Evolutionary conservation across 2,797 vertebrate species (phyloP).

Genomic region (Notoglanidium macrostoma): DNA sequence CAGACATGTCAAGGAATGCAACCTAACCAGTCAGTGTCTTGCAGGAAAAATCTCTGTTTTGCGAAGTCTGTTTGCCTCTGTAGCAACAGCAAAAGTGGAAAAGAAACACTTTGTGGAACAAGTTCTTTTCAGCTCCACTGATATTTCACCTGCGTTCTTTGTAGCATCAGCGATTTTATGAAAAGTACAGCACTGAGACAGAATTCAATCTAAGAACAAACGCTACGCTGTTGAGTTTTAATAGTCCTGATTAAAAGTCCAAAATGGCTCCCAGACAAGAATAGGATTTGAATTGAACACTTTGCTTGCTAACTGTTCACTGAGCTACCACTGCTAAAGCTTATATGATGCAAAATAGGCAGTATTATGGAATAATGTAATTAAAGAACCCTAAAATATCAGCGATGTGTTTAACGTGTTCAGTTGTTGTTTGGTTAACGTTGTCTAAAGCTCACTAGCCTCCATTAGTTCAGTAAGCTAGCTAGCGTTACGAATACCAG

Average conservation of each 20-base stretch:
- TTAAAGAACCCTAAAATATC: not conserved
- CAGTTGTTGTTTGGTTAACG: not conserved
- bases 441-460: not conserved
- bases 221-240: not conserved
- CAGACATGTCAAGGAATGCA: conserved; percentile 73
- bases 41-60: not conserved
- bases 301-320: not conserved
- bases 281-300: too few species aligned
- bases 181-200: not conserved
- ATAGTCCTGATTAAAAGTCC: not conserved
- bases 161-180: not conserved
- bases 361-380: not conserved
- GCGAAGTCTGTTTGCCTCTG: not conserved
- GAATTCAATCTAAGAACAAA: not conserved
- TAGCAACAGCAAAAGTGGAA: not conserved
- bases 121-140: not conserved
- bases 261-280: not conserved
- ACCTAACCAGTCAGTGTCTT: conserved; percentile 17
- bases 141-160: not conserved
- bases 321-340: not conserved
- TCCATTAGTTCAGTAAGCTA: not conserved
- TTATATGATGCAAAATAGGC: too few species aligned
- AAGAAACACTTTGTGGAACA: not conserved
- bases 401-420: not conserved
- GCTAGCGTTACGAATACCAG: not conserved